These are phyloP conservation scores for Characodon lateralis DNA, from an alignment of 2,797 vertebrate species.

Conservation along the genomic window DNA sequence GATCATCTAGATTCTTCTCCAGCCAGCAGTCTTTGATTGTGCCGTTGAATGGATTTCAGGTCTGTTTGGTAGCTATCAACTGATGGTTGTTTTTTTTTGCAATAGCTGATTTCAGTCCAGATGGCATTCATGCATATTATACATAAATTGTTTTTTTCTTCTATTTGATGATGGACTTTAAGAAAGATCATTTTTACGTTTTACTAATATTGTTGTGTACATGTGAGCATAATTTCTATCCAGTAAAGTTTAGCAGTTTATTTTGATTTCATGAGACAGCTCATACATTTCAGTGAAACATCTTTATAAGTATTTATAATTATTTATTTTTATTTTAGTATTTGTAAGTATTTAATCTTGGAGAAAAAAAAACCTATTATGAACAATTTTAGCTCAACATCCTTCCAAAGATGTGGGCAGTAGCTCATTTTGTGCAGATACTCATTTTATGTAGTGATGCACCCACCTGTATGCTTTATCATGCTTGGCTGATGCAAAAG, in stretches of 20 bases:
- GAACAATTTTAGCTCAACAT: neutral
- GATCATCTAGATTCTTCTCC: conserved; percentile 1
- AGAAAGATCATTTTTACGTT: neutral
- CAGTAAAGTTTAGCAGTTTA: neutral
- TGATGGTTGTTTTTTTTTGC: neutral
- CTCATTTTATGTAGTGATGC: neutral
- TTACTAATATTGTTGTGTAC: neutral
- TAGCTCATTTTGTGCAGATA: neutral
- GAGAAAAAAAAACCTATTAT: neutral
- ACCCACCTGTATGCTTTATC: neutral
- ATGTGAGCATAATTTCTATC: neutral
- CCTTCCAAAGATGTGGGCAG: neutral
- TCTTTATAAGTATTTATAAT: neutral
- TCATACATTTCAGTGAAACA: neutral
- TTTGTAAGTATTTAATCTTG: neutral
- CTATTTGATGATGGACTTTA: too few relatives aligned
- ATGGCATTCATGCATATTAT: neutral
- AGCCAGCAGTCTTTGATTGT: neutral
- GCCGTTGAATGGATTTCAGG: neutral
- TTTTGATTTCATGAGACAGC: neutral
- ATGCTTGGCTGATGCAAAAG: neutral
- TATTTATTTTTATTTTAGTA: too few relatives aligned
- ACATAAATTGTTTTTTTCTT: too few relatives aligned
- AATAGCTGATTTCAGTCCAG: neutral
- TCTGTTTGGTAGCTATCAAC: neutral